Evolutionary conservation across 30 jellyfish, hydroid and myxozoan species (phyloP).

Genomic region (Cassiopea xamachana): DNA sequence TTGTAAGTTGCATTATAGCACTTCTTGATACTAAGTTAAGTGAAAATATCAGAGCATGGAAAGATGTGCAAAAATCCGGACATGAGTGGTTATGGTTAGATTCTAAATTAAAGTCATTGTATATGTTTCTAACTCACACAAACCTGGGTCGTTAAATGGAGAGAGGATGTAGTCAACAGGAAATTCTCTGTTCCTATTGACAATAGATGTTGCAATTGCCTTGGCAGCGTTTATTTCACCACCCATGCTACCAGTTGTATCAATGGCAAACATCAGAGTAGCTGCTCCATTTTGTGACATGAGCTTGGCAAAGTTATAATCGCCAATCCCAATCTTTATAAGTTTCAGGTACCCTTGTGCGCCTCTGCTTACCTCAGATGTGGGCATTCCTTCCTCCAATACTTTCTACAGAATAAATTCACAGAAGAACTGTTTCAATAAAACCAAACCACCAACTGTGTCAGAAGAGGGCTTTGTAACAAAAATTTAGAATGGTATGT

Average conservation of each 20-base stretch:
- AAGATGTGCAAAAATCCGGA: too few species aligned
- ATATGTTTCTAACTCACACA: neutral
- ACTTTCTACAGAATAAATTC: slow-evolving; percentile 41
- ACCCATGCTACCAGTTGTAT: slow-evolving; percentile 78
- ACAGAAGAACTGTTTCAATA: neutral
- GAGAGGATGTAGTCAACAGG: slow-evolving; percentile 83
- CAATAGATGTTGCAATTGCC: slow-evolving; percentile 67
- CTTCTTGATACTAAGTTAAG: too few species aligned
- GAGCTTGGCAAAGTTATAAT: slow-evolving; percentile 33
- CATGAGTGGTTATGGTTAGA: too few species aligned
- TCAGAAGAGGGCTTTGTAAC: too few species aligned
- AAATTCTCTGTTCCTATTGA: slow-evolving; percentile 58
- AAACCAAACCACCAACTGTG: neutral
- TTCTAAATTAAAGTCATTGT: too few species aligned
- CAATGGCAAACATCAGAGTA: slow-evolving; percentile 78
- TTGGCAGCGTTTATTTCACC: slow-evolving; percentile 76
- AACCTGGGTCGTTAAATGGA: slow-evolving; percentile 86
- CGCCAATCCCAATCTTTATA: slow-evolving; percentile 66
- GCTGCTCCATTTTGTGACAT: slow-evolving; percentile 73
- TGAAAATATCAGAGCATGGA: too few species aligned
- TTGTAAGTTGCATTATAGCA: too few species aligned
- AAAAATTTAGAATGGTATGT: too few species aligned
- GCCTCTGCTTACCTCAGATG: slow-evolving; percentile 55
- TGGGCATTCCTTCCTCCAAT: slow-evolving; percentile 56
- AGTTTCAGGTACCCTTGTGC: slow-evolving; percentile 50